These are phyloP conservation scores for Euclidia mi DNA, from an alignment of 2,888 invertebrate species.

Conservation along the genomic window DNA sequence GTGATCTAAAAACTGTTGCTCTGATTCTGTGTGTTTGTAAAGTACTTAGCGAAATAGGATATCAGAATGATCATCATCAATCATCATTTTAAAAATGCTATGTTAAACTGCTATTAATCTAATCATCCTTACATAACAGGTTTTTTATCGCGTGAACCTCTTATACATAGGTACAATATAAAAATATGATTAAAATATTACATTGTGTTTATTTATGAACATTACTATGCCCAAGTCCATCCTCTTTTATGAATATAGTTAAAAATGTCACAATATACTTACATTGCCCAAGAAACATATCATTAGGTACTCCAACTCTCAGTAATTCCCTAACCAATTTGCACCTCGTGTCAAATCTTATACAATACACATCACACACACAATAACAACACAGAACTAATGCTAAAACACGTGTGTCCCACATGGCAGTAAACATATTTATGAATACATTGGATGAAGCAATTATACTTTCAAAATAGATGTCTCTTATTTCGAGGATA, in stretches of 20 bases:
- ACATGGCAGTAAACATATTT: constrained; percentile 63
- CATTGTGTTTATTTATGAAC: too few species aligned
- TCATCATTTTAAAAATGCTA: too few species aligned
- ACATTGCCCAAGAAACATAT: constrained; percentile 81
- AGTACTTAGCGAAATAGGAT: too few species aligned
- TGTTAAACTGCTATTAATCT: too few species aligned
- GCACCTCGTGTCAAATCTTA: constrained; percentile 76
- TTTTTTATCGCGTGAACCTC: too few species aligned
- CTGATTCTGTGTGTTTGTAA: too few species aligned
- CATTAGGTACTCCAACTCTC: constrained; percentile 70
- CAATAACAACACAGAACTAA: constrained; percentile 22
- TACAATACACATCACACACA: constrained; percentile 50
- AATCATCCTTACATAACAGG: too few species aligned
- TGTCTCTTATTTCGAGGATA: background rate
- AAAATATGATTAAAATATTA: too few species aligned
- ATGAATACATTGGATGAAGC: constrained; percentile 31
- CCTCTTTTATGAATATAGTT: background rate
- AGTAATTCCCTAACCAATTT: constrained; percentile 77
- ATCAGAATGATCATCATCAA: too few species aligned
- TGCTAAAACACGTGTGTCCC: constrained; percentile 64
- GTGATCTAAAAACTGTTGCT: too few species aligned
- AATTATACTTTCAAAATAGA: constrained; percentile 24
- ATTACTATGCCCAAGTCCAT: too few species aligned
- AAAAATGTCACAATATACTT: constrained; percentile 53
- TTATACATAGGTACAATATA: too few species aligned